Base-by-base conservation (phyloP, 2,888 invertebrate genomes). In the Eristalinus sepulchralis region DNA sequence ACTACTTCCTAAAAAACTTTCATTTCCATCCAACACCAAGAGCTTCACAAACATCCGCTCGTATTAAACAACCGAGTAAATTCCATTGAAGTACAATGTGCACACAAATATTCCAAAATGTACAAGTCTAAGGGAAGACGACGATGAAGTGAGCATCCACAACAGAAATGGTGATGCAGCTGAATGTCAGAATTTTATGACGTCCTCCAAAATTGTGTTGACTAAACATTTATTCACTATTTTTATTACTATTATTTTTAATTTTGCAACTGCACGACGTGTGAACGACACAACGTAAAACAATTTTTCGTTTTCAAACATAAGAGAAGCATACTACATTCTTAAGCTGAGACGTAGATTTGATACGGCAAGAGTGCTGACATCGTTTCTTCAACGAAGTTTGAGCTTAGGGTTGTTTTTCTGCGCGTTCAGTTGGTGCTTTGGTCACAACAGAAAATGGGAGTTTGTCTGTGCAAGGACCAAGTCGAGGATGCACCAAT, bases 381-480 rank as follows among this genome's bases (percentile, higher is more conserved):
- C 55, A 39, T 47, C 17, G 4, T 1, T 17, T n/a, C 17, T 6
- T 9, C 47, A 17, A 47, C 47, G 47, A 17, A 8, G 47, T 47
- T 47, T 47, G 47, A 8, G n/a, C 8, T 47, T 47, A n/a, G n/a
- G 17, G 8, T 47, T 8, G n/a, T n/a, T 0, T 47, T 47, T 17
- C 8, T 9, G 24, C 24, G 57, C 5, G 2, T 24, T 13, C 22
- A 20, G 22, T 36, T 22, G 62, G 33, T 34, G 55, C 62, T 66
- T 39, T 75, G 4, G 34, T 62, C 13, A 9, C 8, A 59, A 9
- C 59, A 33, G 34, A 90, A 93, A 91, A 97, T 97, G 96, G 97
- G 97, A 92, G 94, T 94, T 92, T 96, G 96, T 93, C 94, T 96
- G 92, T 96, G 96, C 91, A 96, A 95, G 92, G 94, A 95, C 90